A percentile compares a stretch with the other conserved stretches of the same genome.
Evolutionary conservation across 2,113 vertebrate species (phyloP).

Genomic region (Geothlypis trichas): DNA sequence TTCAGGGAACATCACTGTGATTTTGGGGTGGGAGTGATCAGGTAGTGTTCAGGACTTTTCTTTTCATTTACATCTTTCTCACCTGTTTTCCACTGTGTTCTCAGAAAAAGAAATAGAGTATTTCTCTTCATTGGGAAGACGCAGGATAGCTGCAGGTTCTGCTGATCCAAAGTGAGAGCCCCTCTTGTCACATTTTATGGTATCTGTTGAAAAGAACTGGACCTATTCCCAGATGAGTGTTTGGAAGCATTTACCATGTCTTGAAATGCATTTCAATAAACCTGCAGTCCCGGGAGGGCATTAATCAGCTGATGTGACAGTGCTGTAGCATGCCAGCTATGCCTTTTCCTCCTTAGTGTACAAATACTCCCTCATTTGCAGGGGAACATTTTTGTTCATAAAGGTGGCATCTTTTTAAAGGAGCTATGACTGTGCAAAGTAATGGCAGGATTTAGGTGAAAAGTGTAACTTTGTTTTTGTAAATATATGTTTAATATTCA

Average conservation of each 20-base stretch:
- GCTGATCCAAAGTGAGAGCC: not conserved
- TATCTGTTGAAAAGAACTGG: not conserved
- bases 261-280: slow-evolving; percentile 16
- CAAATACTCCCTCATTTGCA: not conserved
- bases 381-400: not conserved
- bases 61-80: not conserved
- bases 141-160: not conserved
- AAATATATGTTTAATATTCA: not conserved
- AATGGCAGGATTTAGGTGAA: not conserved
- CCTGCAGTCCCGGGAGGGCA: not conserved
- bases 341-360: not conserved
- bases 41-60: not conserved
- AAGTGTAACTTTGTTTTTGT: not conserved
- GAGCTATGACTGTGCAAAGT: not conserved
- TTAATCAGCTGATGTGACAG: not conserved
- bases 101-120: not conserved
- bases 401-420: not conserved
- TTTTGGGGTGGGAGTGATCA: not conserved
- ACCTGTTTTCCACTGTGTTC: not conserved
- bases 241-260: not conserved
- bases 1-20: not conserved
- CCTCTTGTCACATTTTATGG: not conserved
- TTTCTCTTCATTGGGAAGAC: not conserved
- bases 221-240: not conserved
- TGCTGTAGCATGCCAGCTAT: fast-evolving